phyloP scores from a whole-genome alignment of 2,113 vertebrate species.

The Erinaceus europaeus region DNA sequence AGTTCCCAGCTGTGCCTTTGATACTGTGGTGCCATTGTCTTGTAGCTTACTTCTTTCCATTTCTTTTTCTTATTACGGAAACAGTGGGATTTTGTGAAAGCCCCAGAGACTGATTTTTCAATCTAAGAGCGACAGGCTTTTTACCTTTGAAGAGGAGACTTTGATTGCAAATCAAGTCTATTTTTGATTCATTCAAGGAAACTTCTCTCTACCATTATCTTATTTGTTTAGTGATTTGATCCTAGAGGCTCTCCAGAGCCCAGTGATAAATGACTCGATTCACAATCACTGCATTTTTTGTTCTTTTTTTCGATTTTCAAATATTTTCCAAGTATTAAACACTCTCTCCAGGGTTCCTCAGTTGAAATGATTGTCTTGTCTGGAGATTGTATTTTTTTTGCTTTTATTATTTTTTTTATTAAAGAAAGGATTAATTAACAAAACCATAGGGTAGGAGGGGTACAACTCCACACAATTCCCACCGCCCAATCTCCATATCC shows the following conservation, averaged over 20 bases:
- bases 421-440: no score
- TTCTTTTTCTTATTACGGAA: not conserved
- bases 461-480: no score
- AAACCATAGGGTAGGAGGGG: no score
- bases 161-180: conserved; percentile 38
- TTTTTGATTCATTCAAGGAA: conserved; percentile 21
- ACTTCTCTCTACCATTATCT: conserved; percentile 29
- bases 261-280: conserved; percentile 61
- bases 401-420: no score
- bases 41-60: not conserved
- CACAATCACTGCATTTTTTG: conserved; percentile 52
- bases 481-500: no score
- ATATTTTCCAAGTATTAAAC: conserved; percentile 81
- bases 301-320: no score
- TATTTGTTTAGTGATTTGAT: conserved; percentile 52
- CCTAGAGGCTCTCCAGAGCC: conserved; percentile 24
- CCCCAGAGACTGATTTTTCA: not conserved
- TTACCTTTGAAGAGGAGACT: not conserved
- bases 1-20: not conserved
- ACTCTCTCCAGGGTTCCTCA: conserved; percentile 72
- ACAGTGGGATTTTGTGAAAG: not conserved
- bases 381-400: conserved; percentile 78
- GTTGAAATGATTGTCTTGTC: conserved; percentile 73
- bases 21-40: not conserved
- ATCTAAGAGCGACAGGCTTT: not conserved